Evolutionary conservation across 2,888 invertebrate genomes (phyloP), one percentile per base, ranked within the genome.

Genomic region (Drosophila meridiana): DNA sequence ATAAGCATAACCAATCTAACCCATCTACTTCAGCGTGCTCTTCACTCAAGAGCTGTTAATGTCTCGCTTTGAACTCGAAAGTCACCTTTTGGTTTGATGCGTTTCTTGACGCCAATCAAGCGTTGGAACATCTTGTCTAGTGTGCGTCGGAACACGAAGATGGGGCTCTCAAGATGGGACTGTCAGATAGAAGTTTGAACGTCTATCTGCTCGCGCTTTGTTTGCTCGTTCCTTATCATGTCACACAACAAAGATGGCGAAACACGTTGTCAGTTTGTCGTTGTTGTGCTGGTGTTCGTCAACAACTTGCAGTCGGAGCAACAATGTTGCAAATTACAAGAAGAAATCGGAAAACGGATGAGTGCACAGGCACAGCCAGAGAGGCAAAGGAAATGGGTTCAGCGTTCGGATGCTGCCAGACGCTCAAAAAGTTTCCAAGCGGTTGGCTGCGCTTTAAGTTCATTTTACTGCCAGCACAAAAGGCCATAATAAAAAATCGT

Each of bases 91-190:
- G 66, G 48, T 61, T 42, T 77, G 81, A 83, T 81, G 87, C 83
- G 85, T 83, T 87, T 73, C 81, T 89, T 87, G 87, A 87, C 87
- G 80, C 84, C 89, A 86, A 82, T 87, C 87, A 88, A 75, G 69
- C 79, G 69, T 81, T 79, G 59, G 76, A 67, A 38, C 7, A 52
- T 45, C 63, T 14, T 45, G 32, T 55, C 40, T 58, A 55, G 34
- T 14, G 43, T 62, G 56, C 42, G 63, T 11, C 28, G 47, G 28
- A 3, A 30, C 5, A 14, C 38, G 11, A 59, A 43, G 55, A 50
- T n/a, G 50, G 48, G 47, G 30, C 11, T 6, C 57, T 26, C 40
- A 34, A 40, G 48, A 65, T 58, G 36, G 48, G 40, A n/a, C 2
- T 42, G 63, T 14, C 40, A 45, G 59, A 57, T 40, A 34, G 30